phyloP scores from a whole-genome alignment of 2,113 vertebrate genomes.

The Thalassoma bifasciatum region DNA sequence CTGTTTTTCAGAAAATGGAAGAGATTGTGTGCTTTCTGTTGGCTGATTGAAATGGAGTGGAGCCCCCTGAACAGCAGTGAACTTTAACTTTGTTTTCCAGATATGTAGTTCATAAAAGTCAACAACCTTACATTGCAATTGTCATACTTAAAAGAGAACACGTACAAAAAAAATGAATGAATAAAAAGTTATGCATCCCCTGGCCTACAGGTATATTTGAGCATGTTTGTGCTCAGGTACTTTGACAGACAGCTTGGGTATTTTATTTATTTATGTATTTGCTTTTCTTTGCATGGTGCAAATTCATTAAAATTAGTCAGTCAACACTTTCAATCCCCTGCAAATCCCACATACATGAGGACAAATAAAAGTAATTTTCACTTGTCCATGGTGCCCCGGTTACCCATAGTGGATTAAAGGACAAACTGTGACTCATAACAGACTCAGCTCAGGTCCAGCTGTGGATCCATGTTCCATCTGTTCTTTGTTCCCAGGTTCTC shows the following conservation, averaged over 20 bases:
- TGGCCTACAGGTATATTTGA: too few species aligned
- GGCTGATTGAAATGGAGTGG: too few species aligned
- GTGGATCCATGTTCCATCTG: background rate
- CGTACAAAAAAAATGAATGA: too few species aligned
- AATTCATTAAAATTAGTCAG: background rate
- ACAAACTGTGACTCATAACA: background rate
- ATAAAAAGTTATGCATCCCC: too few species aligned
- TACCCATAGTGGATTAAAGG: background rate
- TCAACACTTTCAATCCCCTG: background rate
- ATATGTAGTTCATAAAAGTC: too few species aligned
- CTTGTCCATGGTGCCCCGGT: background rate
- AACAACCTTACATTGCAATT: too few species aligned
- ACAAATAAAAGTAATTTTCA: background rate
- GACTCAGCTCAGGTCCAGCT: background rate
- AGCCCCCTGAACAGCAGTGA: too few species aligned
- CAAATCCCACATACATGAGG: background rate
- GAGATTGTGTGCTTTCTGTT: too few species aligned
- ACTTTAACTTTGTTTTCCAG: too few species aligned
- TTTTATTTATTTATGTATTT: background rate
- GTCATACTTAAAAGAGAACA: too few species aligned
- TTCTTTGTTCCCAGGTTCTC: background rate
- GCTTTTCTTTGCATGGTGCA: background rate
- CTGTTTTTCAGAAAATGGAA: background rate
- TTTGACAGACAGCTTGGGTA: background rate
- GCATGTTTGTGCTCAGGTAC: background rate